Evolutionary conservation across 2,797 vertebrate species (phyloP).

Genomic region (Sebastes hubbsi): DNA sequence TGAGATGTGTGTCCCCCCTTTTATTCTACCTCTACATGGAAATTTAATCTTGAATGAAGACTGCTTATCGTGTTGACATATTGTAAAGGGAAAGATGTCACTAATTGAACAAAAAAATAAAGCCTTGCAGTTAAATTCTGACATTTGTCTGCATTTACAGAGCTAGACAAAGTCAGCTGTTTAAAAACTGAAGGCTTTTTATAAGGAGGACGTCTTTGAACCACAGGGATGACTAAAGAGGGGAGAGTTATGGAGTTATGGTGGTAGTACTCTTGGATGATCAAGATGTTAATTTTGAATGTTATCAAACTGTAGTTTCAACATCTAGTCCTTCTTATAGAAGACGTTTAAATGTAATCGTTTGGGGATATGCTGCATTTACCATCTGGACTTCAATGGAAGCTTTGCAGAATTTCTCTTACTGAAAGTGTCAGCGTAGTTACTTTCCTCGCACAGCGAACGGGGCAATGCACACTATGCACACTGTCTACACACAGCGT

Average conservation of each 20-base stretch:
- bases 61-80: conserved; percentile 61
- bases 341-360: background rate
- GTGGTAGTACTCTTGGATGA: background rate
- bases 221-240: conserved; percentile 2
- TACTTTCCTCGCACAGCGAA: conserved; percentile 23
- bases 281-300: conserved; percentile 27
- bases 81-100: conserved; percentile 28
- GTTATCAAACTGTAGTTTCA: conserved; percentile 17
- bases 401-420: conserved; percentile 17
- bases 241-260: background rate
- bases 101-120: conserved; percentile 48
- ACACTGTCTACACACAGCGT: conserved; percentile 28
- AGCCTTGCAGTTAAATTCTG: background rate
- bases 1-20: conserved; percentile 57
- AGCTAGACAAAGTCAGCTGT: background rate
- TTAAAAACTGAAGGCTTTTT: background rate
- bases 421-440: conserved; percentile 2
- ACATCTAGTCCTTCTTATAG: background rate
- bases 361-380: background rate
- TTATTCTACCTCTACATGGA: conserved; percentile 45
- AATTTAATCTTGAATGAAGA: conserved; percentile 63
- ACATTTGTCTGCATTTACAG: background rate
- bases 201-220: background rate
- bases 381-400: conserved; percentile 19
- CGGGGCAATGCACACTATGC: conserved; percentile 1